Conservation (phyloP, 2,888 invertebrate species). For the Opisthograptis luteolata region DNA sequence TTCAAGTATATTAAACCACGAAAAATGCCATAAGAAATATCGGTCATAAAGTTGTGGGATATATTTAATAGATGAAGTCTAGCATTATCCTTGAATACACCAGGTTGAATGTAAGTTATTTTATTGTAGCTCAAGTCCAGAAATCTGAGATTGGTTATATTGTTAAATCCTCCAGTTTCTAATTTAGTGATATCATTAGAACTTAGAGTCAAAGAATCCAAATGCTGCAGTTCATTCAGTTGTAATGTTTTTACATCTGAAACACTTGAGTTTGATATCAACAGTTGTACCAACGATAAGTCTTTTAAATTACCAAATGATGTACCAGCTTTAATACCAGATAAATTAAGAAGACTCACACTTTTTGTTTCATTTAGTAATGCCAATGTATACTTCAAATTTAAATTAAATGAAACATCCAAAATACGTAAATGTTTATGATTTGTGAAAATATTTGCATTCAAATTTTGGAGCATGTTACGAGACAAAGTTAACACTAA, state of each 20-base stretch:
- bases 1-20: constrained; percentile 52
- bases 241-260: constrained; percentile 47
- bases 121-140: constrained; percentile 64
- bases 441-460: constrained; percentile 44
- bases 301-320: constrained; percentile 42
- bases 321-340: constrained; percentile 46
- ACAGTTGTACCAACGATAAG: constrained; percentile 41
- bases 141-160: constrained; percentile 41
- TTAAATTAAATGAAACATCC: constrained; percentile 61
- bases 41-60: constrained; percentile 58
- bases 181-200: constrained; percentile 52
- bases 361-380: constrained; percentile 38
- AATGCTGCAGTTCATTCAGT: constrained; percentile 41
- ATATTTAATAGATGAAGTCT: constrained; percentile 53
- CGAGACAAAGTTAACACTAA: constrained; percentile 48
- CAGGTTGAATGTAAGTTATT: constrained; percentile 60
- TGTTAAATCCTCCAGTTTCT: constrained; percentile 47
- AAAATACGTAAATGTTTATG: constrained; percentile 48
- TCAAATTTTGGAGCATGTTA: constrained; percentile 48
- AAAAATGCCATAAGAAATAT: constrained; percentile 61
- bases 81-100: constrained; percentile 57
- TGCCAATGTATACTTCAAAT: constrained; percentile 44
- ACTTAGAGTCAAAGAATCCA: constrained; percentile 49
- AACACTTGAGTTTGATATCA: constrained; percentile 49
- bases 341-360: constrained; percentile 49